Evolutionary conservation across 2,888 invertebrate genomes (phyloP).

Genomic region (Troides aeacus): DNA sequence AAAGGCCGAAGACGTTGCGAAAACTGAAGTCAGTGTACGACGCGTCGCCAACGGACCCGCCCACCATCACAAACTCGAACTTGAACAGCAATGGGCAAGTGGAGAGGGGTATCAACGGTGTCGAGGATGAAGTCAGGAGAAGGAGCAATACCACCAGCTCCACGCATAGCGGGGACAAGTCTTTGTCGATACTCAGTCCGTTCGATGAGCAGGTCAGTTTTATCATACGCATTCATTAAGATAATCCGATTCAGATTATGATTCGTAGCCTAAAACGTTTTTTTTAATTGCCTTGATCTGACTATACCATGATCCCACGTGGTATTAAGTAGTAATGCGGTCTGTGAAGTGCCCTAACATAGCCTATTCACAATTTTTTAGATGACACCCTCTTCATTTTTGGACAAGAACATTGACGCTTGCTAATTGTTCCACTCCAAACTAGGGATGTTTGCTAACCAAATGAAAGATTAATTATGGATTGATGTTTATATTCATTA

Average conservation of each 20-base stretch:
- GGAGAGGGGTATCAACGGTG: slow-evolving; percentile 62
- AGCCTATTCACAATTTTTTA: no score
- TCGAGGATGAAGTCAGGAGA: slow-evolving; percentile 75
- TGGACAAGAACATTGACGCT: no score
- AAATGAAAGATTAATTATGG: no score
- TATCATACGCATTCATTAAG: neutral
- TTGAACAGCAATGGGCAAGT: slow-evolving; percentile 70
- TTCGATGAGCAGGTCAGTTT: slow-evolving; percentile 87
- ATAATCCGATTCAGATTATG: neutral
- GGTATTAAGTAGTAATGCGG: no score
- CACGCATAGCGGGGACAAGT: slow-evolving; percentile 72
- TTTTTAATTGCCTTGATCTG: no score
- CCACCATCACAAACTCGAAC: slow-evolving; percentile 47
- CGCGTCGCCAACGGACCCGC: slow-evolving; percentile 67
- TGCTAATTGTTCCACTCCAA: no score
- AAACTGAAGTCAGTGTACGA: slow-evolving; percentile 88
- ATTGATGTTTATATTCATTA: no score
- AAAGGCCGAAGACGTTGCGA: slow-evolving; percentile 87
- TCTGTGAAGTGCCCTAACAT: no score
- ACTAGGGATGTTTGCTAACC: no score
- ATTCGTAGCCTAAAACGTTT: no score
- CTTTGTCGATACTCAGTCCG: slow-evolving; percentile 86
- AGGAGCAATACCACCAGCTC: slow-evolving; percentile 69
- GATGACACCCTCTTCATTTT: no score
- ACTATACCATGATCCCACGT: no score